These are phyloP conservation scores for Rhopalosiphum nymphaeae DNA, from an alignment of 2,888 invertebrate genomes.

Conservation along the genomic window DNA sequence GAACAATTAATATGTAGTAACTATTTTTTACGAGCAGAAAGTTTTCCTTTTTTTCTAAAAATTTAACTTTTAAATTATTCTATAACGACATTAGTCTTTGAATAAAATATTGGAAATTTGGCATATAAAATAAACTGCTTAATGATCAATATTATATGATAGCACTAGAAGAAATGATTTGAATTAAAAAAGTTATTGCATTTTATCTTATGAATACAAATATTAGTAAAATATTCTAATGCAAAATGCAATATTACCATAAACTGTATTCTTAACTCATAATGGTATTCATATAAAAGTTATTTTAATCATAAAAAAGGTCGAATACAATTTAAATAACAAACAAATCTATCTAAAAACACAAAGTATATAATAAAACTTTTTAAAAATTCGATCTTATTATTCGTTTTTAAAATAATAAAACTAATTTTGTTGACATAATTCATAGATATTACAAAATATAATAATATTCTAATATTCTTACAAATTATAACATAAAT, in stretches of 20 bases:
- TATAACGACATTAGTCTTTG: background rate
- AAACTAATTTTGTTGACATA: background rate
- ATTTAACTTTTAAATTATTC: background rate
- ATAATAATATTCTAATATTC: background rate
- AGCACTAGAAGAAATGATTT: background rate
- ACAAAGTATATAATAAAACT: background rate
- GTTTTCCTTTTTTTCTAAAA: background rate
- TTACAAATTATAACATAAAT: background rate
- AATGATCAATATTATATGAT: background rate
- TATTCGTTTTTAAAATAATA: slow-evolving; percentile 14
- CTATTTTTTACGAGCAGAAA: background rate
- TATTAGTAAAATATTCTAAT: slow-evolving; percentile 29
- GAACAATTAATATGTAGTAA: background rate
- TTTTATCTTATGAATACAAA: background rate
- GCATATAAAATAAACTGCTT: background rate
- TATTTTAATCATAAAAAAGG: slow-evolving; percentile 32
- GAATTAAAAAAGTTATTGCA: background rate
- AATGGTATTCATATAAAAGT: slow-evolving; percentile 38
- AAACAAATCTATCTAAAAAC: background rate
- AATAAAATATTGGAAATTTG: background rate
- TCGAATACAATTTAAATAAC: slow-evolving; percentile 17
- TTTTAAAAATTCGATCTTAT: background rate
- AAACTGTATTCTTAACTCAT: background rate
- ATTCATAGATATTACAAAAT: background rate
- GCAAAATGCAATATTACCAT: background rate